Evolutionary conservation across 1,140 invertebrate species (phyloP).

Genomic region (Elymnias hypermnestra): DNA sequence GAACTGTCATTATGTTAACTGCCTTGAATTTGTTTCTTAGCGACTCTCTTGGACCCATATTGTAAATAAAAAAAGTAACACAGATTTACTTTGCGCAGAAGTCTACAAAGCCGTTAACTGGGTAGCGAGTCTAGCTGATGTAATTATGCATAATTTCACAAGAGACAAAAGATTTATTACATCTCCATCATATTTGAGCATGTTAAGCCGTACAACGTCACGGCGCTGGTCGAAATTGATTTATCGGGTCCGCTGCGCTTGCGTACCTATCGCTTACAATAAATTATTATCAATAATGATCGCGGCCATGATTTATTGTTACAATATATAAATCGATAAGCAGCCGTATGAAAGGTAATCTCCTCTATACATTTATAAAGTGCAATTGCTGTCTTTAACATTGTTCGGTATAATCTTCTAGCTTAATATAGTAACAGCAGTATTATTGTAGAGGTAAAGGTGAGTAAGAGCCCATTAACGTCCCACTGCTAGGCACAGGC

Average conservation of each 20-base stretch:
- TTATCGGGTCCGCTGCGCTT: conserved; percentile 35
- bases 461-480: too few relatives aligned
- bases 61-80: too few relatives aligned
- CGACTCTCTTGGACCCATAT: too few relatives aligned
- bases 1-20: too few relatives aligned
- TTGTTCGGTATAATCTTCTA: too few relatives aligned
- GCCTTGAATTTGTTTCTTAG: too few relatives aligned
- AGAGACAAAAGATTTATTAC: conserved; percentile 3
- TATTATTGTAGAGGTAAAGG: too few relatives aligned
- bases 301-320: conserved; percentile 55
- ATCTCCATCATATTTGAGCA: conserved; percentile 10
- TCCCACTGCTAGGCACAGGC: too few relatives aligned
- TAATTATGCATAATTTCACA: conserved; percentile 6
- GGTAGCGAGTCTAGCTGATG: not conserved
- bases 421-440: too few relatives aligned
- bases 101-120: not conserved
- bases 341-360: conserved; percentile 35
- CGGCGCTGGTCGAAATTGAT: conserved; percentile 36
- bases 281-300: conserved; percentile 67
- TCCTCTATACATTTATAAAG: not conserved
- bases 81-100: not conserved
- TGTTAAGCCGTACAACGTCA: not conserved
- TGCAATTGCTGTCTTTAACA: too few relatives aligned
- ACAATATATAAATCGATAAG: conserved; percentile 61
- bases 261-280: conserved; percentile 43